Base-by-base conservation (phyloP, 2,797 vertebrate species). In the Erithacus rubecula region DNA sequence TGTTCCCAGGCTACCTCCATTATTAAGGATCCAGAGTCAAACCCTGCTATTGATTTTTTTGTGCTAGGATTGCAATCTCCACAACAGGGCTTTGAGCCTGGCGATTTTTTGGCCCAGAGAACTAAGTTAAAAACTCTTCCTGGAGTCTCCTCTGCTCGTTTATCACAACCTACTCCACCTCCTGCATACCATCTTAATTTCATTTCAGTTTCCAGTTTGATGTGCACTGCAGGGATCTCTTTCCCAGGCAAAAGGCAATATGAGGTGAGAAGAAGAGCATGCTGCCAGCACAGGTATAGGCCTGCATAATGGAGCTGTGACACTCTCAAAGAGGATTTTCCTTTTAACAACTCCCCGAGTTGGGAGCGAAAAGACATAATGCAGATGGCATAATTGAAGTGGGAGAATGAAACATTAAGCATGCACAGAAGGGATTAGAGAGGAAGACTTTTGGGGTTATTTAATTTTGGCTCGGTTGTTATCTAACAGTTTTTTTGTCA, bases 191-290 rank as follows among this genome's bases (percentile, higher is more conserved):
- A 95, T 93, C 94, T 96, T 98, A 97, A 98, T 98, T 98, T 98
- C 97, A 89, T 97, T 96, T 96, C 96, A 62, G 94, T 71, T 96
- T 98, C 96, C 98, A 97, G 97, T 95, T 96, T 96, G 96, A 96
- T 97, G 93, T 85, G 97, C 98, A 93, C 98, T 24, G 92, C 97
- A 11, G 98, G 98, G 97, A 97, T 97, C 97, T 97, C 96, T 97
- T 98, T 97, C 92, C 97, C 92, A 98, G 97, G 98, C 98, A 98
- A 98, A 98, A 99, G 98, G 98, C 99, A 99, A 99, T 99, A 98
- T 98, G 98, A 99, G 99, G 99, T 99, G 99, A 98, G 98, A 99
- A 99, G 98, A 98, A 97, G 98, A 98, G 95, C 98, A 97, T 98
- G 97, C 98, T 98, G 98, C 97, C 98, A 96, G 97, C 98, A 96